Conservation (phyloP, 2,888 invertebrate species). For the Melolontha melolontha region DNA sequence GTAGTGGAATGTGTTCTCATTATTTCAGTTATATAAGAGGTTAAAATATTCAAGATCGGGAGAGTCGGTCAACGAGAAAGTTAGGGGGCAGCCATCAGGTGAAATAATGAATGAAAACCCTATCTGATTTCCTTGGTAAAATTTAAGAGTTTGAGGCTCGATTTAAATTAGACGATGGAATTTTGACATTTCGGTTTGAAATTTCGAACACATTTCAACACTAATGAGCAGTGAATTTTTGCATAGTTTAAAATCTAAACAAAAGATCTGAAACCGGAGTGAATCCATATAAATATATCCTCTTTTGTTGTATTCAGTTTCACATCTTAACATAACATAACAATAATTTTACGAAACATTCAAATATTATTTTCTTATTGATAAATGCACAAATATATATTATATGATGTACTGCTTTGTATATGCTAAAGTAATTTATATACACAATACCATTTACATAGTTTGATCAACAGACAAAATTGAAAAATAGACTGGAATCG, state of each 20-base stretch:
- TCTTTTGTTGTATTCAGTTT: no score
- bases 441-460: no score
- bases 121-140: slow-evolving; percentile 33
- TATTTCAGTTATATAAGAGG: slow-evolving; percentile 46
- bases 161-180: slow-evolving; percentile 36
- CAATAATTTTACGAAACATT: no score
- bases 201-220: slow-evolving; percentile 12
- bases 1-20: slow-evolving; percentile 51
- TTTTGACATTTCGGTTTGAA: slow-evolving; percentile 27
- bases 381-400: no score
- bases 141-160: slow-evolving; percentile 33
- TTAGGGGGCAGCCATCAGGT: slow-evolving; percentile 7
- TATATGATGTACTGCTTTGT: no score
- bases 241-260: slow-evolving; percentile 33
- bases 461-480: no score
- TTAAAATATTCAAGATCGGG: slow-evolving; percentile 31
- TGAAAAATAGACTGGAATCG: no score
- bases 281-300: no score
- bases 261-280: slow-evolving; percentile 8
- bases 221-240: slow-evolving; percentile 35
- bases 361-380: no score
- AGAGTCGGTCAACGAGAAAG: slow-evolving; percentile 30
- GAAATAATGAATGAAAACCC: slow-evolving; percentile 41
- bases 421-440: no score
- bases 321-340: no score